Evolutionary conservation across 2,797 vertebrate species (phyloP).

Genomic region (Danio choprae): DNA sequence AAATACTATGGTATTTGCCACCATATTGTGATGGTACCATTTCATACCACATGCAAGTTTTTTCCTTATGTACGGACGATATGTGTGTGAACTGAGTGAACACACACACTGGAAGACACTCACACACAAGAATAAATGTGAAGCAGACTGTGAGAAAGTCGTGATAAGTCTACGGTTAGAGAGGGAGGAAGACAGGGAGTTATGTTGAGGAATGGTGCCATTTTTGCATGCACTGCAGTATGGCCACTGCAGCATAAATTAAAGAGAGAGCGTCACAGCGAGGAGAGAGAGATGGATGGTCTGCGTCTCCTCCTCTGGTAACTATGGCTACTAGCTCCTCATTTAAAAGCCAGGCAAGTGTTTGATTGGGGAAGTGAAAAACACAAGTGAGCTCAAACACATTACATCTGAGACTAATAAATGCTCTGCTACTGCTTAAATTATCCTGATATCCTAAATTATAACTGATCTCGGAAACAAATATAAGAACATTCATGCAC

Average conservation of each 20-base stretch:
- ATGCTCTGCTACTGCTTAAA: conserved; percentile 45
- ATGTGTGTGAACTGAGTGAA: conserved; percentile 34
- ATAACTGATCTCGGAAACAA: not conserved
- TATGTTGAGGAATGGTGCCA: conserved; percentile 75
- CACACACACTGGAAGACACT: conserved; percentile 49
- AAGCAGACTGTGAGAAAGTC: conserved; percentile 15
- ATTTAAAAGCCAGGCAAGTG: conserved; percentile 58
- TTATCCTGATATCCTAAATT: not conserved
- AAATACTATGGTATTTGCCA: not conserved
- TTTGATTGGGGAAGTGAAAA: conserved; percentile 53
- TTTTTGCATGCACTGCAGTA: conserved; percentile 73
- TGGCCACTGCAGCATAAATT: conserved; percentile 76
- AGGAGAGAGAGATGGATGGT: conserved; percentile 71
- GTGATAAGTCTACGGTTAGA: conserved; percentile 37
- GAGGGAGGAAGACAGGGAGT: conserved; percentile 64
- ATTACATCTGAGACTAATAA: conserved; percentile 51
- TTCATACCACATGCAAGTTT: not conserved
- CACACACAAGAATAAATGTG: conserved; percentile 32
- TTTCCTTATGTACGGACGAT: not conserved
- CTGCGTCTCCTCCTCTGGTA: conserved; percentile 66
- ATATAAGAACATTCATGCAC: not conserved
- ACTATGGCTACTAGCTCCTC: conserved; percentile 63
- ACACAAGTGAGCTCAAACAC: conserved; percentile 52
- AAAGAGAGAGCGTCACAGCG: conserved; percentile 67
- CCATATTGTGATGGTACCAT: not conserved